Conservation (phyloP, 2,797 vertebrate genomes). For the Danio aesculapii region DNA sequence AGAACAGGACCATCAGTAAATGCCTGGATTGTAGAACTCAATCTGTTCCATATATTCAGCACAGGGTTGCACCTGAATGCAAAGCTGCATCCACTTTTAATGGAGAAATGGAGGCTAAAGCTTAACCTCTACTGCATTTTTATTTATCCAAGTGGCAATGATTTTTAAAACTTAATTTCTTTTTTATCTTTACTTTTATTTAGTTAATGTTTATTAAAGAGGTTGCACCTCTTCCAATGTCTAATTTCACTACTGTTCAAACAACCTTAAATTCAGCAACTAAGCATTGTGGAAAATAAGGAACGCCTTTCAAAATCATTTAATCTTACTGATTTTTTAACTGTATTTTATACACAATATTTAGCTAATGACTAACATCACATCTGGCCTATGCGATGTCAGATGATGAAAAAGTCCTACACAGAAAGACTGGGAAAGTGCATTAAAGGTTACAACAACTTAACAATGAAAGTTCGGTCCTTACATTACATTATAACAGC, state of each 20-base stretch:
- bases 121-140: background rate
- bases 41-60: background rate
- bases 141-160: background rate
- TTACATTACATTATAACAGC: background rate
- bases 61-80: background rate
- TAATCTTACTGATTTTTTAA: too few species aligned
- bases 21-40: background rate
- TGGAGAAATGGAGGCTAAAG: background rate
- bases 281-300: too few species aligned
- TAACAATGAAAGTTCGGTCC: background rate
- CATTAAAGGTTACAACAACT: background rate
- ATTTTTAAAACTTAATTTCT: background rate
- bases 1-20: background rate
- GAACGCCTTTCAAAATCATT: too few species aligned
- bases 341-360: background rate
- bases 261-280: too few species aligned
- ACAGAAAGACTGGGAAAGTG: background rate
- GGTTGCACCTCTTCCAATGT: background rate
- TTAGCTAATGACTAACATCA: background rate
- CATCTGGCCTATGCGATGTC: background rate
- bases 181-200: background rate
- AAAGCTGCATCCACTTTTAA: background rate
- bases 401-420: background rate
- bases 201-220: too few species aligned
- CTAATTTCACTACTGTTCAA: too few species aligned